A percentile compares a stretch with the other conserved stretches of the same genome.
Evolutionary conservation across 2,888 invertebrate species (phyloP).

Genomic region (Pyrochroa serraticornis): DNA sequence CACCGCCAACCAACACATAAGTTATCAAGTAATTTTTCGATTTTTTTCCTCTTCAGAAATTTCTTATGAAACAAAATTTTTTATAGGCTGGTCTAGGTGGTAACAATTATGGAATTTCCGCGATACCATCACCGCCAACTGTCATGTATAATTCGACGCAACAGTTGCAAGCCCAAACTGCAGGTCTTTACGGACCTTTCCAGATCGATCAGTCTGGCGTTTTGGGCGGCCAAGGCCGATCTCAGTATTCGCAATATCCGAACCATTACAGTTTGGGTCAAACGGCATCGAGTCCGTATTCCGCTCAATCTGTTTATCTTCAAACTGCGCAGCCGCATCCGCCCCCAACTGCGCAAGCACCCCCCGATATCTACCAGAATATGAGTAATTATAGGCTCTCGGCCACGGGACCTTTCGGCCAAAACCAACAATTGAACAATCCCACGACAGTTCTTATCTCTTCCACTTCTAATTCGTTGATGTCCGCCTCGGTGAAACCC

Average conservation of each 20-base stretch:
- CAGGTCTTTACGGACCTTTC: constrained; percentile 81
- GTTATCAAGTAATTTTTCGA: constrained; percentile 67
- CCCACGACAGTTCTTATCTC: constrained; percentile 89
- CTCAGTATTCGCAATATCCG: constrained; percentile 81
- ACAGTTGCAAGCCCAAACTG: constrained; percentile 75
- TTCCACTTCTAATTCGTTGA: constrained; percentile 84
- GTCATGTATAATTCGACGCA: constrained; percentile 82
- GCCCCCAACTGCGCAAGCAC: constrained; percentile 61
- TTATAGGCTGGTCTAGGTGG: constrained; percentile 55
- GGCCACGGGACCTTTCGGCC: constrained; percentile 72
- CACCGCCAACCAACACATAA: constrained; percentile 67
- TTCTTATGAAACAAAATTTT: background rate
- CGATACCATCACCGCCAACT: constrained; percentile 86
- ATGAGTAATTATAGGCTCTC: constrained; percentile 54
- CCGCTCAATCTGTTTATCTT: constrained; percentile 71
- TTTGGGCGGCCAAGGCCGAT: constrained; percentile 72
- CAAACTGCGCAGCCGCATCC: constrained; percentile 61
- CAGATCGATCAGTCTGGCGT: constrained; percentile 63
- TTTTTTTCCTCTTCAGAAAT: constrained; percentile 3
- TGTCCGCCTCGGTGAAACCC: constrained; percentile 87
- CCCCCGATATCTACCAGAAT: constrained; percentile 75
- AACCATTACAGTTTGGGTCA: constrained; percentile 64
- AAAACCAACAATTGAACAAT: constrained; percentile 81
- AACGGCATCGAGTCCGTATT: constrained; percentile 61
- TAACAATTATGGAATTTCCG: constrained; percentile 75